These are phyloP conservation scores for Calliphora vomitoria DNA, from an alignment of 2,888 invertebrate species.

Conservation along the genomic window DNA sequence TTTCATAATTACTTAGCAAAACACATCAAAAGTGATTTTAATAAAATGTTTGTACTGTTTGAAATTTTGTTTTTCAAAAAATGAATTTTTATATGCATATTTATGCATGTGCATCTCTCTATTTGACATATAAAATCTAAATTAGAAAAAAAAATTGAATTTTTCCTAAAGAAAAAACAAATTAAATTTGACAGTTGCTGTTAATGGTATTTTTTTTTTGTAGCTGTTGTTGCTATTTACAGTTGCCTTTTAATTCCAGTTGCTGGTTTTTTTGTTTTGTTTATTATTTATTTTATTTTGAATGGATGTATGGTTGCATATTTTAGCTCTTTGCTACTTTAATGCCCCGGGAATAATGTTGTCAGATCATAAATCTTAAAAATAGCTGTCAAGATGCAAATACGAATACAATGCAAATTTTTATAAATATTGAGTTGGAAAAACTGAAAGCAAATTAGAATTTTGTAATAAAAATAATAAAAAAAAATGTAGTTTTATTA, in stretches of 20 bases:
- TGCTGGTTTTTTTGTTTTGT: conserved; percentile 13
- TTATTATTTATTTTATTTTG: conserved; percentile 10
- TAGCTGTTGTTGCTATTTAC: conserved; percentile 11
- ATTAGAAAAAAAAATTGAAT: conserved; percentile 41
- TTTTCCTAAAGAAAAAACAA: conserved; percentile 35
- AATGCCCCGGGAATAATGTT: conserved; percentile 63
- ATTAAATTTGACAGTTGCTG: conserved; percentile 57
- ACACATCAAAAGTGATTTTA: conserved; percentile 64
- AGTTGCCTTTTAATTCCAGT: conserved; percentile 54
- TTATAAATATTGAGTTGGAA: conserved; percentile 41
- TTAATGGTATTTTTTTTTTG: conserved; percentile 24
- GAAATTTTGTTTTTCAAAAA: conserved; percentile 32
- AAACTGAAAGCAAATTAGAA: conserved; percentile 28
- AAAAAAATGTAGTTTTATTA: conserved; percentile 2
- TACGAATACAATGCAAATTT: conserved; percentile 64
- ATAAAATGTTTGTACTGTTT: conserved; percentile 42
- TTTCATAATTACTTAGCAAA: conserved; percentile 57
- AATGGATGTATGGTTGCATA: conserved; percentile 22
- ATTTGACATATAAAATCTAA: conserved; percentile 52
- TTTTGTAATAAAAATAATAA: background rate
- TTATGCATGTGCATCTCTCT: conserved; percentile 23
- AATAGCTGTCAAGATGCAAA: conserved; percentile 63
- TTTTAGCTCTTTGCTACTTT: conserved; percentile 47
- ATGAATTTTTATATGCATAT: background rate
- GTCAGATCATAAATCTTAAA: conserved; percentile 69